phyloP scores from a whole-genome alignment of 2,888 invertebrate genomes.

The Drosophila affinis region DNA sequence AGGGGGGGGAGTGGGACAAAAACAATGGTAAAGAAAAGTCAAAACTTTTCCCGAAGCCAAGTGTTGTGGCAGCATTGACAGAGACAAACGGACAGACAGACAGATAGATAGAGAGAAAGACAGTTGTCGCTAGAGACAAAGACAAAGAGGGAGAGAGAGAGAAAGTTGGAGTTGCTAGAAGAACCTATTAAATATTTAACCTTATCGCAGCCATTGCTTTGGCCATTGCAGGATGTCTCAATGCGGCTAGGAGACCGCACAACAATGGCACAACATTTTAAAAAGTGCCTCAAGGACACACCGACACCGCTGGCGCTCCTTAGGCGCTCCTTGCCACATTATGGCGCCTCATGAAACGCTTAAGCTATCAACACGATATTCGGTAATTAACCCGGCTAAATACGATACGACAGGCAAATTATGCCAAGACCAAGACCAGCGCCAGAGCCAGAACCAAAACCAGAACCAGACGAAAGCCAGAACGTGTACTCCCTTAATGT shows the following conservation, averaged over 20 bases:
- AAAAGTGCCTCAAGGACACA: conserved; percentile 56
- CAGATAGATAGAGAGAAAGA: conserved; percentile 29
- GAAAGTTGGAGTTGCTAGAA: conserved; percentile 25
- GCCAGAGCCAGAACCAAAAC: conserved; percentile 12
- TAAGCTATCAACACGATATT: conserved; percentile 78
- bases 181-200: conserved; percentile 72
- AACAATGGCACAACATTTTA: conserved; percentile 47
- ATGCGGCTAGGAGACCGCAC: conserved; percentile 32
- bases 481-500: conserved; percentile 65
- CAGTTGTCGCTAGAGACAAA: conserved; percentile 40
- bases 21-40: conserved; percentile 37
- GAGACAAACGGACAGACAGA: conserved; percentile 36
- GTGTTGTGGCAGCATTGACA: conserved; percentile 67
- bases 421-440: conserved; percentile 30
- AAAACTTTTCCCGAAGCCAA: conserved; percentile 56
- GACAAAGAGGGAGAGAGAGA: background rate
- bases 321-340: conserved; percentile 48
- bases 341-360: conserved; percentile 64
- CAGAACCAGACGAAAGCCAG: conserved; percentile 15
- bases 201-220: conserved; percentile 61
- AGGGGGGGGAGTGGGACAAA: conserved; percentile 24
- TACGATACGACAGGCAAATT: conserved; percentile 62
- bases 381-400: conserved; percentile 75
- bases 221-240: conserved; percentile 33
- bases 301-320: conserved; percentile 12